Evolutionary conservation across 2,888 invertebrate species (phyloP).

Genomic region (Incurvaria masculella): DNA sequence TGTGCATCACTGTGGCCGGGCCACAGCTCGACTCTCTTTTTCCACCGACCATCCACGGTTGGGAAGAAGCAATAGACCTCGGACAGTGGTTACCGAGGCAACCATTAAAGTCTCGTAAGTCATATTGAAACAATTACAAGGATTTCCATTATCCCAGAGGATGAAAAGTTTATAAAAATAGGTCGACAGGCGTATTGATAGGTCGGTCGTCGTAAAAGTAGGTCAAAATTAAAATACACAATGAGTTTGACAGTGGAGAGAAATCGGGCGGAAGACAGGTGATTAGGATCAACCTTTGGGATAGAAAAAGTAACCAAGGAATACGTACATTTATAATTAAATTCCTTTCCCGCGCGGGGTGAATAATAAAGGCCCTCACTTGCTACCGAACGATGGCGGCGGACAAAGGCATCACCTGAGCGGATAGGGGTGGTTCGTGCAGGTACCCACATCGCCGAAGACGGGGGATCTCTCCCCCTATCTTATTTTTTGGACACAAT

Average conservation of each 20-base stretch:
- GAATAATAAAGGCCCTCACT: slow-evolving; percentile 30
- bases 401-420: slow-evolving; percentile 33
- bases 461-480: slow-evolving; percentile 15
- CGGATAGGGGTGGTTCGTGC: slow-evolving; percentile 27
- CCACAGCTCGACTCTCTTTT: too few relatives aligned
- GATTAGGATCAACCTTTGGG: neutral
- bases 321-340: neutral
- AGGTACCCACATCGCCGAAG: slow-evolving; percentile 31
- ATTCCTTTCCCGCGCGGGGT: slow-evolving; percentile 23
- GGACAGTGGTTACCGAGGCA: too few relatives aligned
- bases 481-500: slow-evolving; percentile 7
- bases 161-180: too few relatives aligned
- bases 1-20: too few relatives aligned
- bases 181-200: too few relatives aligned
- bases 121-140: too few relatives aligned
- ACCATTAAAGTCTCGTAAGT: too few relatives aligned
- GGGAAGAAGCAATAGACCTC: too few relatives aligned
- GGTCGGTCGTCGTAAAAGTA: neutral
- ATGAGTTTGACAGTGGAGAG: neutral
- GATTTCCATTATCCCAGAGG: too few relatives aligned
- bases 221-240: neutral
- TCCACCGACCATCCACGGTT: too few relatives aligned
- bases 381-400: slow-evolving; percentile 20
- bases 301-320: neutral
- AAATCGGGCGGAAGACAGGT: neutral